These are phyloP conservation scores for Rhagonycha lutea DNA, from an alignment of 2,888 invertebrate genomes.

Conservation along the genomic window DNA sequence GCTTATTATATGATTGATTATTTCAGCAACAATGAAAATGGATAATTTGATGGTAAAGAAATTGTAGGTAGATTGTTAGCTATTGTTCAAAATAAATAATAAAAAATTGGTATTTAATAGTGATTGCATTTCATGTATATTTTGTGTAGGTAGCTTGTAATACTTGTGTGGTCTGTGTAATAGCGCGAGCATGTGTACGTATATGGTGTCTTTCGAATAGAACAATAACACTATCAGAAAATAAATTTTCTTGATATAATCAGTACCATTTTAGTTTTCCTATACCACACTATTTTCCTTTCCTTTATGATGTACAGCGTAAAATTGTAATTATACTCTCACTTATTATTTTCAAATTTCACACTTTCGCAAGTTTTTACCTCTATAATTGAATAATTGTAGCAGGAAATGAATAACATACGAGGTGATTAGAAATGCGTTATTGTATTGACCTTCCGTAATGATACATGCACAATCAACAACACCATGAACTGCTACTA, in stretches of 20 bases:
- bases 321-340: too few relatives aligned
- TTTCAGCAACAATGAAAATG: background rate
- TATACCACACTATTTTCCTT: background rate
- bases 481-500: background rate
- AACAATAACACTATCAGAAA: conserved; percentile 32
- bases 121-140: background rate
- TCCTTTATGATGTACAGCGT: too few relatives aligned
- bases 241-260: conserved; percentile 30
- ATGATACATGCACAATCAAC: background rate
- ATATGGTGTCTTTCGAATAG: conserved; percentile 24
- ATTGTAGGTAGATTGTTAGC: conserved; percentile 9
- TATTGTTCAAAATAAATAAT: background rate
- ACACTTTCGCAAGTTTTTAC: background rate
- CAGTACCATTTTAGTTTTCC: conserved; percentile 14
- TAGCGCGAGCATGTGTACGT: conserved; percentile 22
- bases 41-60: background rate
- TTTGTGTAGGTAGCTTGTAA: conserved; percentile 11
- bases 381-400: background rate
- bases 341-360: too few relatives aligned
- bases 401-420: background rate
- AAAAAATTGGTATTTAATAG: background rate
- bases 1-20: background rate
- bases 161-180: conserved; percentile 14
- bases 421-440: background rate
- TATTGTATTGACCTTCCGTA: background rate